phyloP scores from a whole-genome alignment of 2,888 invertebrate genomes.

The Clivina fossor region DNA sequence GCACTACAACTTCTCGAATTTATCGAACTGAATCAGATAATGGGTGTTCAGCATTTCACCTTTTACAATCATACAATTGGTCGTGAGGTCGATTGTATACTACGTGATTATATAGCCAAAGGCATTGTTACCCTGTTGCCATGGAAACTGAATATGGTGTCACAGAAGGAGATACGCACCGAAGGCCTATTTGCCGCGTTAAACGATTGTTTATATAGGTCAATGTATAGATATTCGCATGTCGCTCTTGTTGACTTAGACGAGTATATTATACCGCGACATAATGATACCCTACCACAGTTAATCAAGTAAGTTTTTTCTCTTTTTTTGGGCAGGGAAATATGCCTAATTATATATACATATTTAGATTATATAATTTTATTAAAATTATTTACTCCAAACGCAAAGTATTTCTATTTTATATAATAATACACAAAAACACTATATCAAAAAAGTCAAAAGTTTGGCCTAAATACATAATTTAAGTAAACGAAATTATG shows the following conservation, averaged over 20 bases:
- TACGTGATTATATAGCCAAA: conserved; percentile 54
- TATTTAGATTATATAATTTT: too few relatives aligned
- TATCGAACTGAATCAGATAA: conserved; percentile 79
- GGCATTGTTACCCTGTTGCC: conserved; percentile 73
- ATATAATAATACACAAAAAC: too few relatives aligned
- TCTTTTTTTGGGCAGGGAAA: too few relatives aligned
- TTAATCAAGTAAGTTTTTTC: conserved; percentile 63
- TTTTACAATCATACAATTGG: conserved; percentile 91
- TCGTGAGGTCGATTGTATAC: conserved; percentile 72
- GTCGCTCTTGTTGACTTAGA: conserved; percentile 85
- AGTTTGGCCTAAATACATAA: too few relatives aligned
- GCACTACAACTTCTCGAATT: conserved; percentile 84
- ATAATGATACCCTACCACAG: conserved; percentile 73
- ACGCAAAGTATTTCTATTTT: too few relatives aligned
- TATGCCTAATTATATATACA: too few relatives aligned
- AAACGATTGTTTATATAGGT: conserved; percentile 90
- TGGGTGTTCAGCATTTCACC: conserved; percentile 85
- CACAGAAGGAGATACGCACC: conserved; percentile 88
- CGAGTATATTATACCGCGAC: conserved; percentile 82
- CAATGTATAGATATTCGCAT: conserved; percentile 82
- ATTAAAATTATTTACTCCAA: too few relatives aligned
- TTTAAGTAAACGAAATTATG: too few relatives aligned
- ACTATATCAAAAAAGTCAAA: too few relatives aligned
- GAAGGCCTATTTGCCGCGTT: conserved; percentile 90
- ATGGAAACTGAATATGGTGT: conserved; percentile 84